phyloP scores from a whole-genome alignment of 2,888 invertebrate species.

The Hyles lineata region DNA sequence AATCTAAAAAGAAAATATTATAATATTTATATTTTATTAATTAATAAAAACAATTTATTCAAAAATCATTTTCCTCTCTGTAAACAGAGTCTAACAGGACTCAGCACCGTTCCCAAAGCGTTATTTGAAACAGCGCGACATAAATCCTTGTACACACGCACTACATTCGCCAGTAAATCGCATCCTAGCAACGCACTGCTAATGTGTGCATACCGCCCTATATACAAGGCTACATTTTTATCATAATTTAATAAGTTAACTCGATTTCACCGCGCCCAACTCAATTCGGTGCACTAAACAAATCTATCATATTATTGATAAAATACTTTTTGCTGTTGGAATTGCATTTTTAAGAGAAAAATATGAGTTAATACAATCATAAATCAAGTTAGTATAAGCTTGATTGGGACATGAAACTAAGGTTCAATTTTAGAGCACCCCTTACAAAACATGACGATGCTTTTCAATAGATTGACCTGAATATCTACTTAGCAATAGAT shows the following conservation, averaged over 20 bases:
- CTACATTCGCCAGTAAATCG: background rate
- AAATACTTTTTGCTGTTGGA: background rate
- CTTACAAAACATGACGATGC: no score
- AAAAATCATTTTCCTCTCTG: background rate
- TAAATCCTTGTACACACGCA: constrained; percentile 3
- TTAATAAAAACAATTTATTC: no score
- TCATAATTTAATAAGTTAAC: constrained; percentile 25
- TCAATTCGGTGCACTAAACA: background rate
- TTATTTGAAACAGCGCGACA: background rate
- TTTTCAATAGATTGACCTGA: no score
- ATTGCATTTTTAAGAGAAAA: background rate
- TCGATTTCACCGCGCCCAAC: constrained; percentile 20
- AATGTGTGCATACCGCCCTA: constrained; percentile 23
- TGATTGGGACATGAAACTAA: no score
- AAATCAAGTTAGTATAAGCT: no score
- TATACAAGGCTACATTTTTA: constrained; percentile 24
- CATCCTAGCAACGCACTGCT: constrained; percentile 21
- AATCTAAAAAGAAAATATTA: no score
- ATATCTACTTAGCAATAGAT: no score
- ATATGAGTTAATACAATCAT: background rate
- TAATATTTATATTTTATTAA: no score
- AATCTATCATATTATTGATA: background rate
- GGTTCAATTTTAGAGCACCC: no score
- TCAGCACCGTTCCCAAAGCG: background rate
- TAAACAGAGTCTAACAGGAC: background rate